Percentiles rank a stretch among this genome's conserved stretches.
These are phyloP conservation scores for Orthochromis indermauri DNA, from an alignment of 2,113 vertebrate genomes.

Conservation along the genomic window DNA sequence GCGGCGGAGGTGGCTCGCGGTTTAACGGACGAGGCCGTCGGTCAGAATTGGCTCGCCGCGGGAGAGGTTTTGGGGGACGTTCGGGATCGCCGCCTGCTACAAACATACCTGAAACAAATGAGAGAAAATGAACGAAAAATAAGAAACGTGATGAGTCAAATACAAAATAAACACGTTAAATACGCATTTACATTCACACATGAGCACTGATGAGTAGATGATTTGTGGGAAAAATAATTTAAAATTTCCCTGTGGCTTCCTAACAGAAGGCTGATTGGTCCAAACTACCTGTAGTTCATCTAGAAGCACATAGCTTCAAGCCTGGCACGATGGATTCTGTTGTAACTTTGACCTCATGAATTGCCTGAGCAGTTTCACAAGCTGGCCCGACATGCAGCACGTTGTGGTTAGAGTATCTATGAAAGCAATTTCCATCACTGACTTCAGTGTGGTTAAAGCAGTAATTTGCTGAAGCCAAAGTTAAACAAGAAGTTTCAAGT, in stretches of 20 bases:
- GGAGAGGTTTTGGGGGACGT: constrained; percentile 87
- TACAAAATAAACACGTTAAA: rapidly evolving
- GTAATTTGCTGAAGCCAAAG: background rate
- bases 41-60: constrained; percentile 87
- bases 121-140: background rate
- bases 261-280: background rate
- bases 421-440: background rate
- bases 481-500: background rate
- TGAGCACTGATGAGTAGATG: background rate
- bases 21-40: constrained; percentile 75
- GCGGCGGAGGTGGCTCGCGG: background rate
- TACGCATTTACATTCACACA: background rate
- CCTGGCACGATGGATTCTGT: background rate
- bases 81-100: constrained; percentile 77
- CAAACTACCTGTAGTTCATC: background rate
- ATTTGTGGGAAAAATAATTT: background rate
- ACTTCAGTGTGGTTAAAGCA: background rate
- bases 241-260: background rate
- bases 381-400: background rate
- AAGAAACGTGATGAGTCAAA: background rate
- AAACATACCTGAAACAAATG: constrained; percentile 38
- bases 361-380: background rate
- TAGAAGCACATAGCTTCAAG: background rate
- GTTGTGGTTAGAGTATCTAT: background rate
- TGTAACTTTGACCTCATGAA: background rate